A percentile compares a stretch with the other conserved stretches of the same genome.
Conservation (phyloP, 1,140 invertebrate genomes). For the Argopecten irradians region DNA sequence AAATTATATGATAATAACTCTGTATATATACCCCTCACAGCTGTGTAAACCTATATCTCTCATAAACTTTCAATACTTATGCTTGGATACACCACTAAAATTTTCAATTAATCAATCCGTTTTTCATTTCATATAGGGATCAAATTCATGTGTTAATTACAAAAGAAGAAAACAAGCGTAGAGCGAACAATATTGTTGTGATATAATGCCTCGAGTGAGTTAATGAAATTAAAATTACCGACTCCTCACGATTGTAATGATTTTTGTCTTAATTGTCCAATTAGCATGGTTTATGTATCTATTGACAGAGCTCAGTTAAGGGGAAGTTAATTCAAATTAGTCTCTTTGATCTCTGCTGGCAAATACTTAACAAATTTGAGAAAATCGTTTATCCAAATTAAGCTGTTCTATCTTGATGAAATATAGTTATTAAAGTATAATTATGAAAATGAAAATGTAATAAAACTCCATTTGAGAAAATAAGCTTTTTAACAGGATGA, state of each 20-base stretch:
- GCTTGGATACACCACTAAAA: neutral
- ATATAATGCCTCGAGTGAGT: neutral
- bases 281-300: conserved; percentile 18
- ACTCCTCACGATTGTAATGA: neutral
- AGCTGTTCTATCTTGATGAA: conserved; percentile 6
- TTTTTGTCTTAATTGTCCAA: conserved; percentile 23
- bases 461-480: neutral
- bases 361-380: conserved; percentile 17
- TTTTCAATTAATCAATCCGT: conserved; percentile 23
- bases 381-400: conserved; percentile 7
- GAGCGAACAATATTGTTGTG: neutral
- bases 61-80: neutral
- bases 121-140: conserved; percentile 11
- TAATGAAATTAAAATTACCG: conserved; percentile 23
- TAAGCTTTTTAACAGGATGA: neutral
- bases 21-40: neutral
- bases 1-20: neutral
- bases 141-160: conserved; percentile 23
- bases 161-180: neutral
- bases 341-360: neutral
- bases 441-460: conserved; percentile 19
- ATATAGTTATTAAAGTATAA: conserved; percentile 19
- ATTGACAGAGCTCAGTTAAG: neutral
- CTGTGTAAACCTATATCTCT: neutral
- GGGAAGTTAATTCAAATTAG: neutral